These are phyloP conservation scores for Lepetodrilus schrolli DNA, from an alignment of 2,888 invertebrate species.

Conservation along the genomic window DNA sequence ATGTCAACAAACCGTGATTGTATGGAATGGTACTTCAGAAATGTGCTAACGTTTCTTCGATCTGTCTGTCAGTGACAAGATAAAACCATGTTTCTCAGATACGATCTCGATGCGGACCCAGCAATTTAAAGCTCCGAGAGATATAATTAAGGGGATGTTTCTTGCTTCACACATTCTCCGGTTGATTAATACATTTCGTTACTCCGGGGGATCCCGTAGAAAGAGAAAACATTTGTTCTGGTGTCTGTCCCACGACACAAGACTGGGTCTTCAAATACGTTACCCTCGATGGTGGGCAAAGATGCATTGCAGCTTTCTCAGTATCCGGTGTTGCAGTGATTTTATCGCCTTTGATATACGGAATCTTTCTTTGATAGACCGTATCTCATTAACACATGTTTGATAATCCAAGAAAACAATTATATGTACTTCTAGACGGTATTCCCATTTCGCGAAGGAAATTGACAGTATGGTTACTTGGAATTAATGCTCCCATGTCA, in stretches of 20 bases:
- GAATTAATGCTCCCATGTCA: background rate
- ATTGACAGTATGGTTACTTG: background rate
- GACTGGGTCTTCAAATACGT: background rate
- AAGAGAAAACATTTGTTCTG: constrained; percentile 15
- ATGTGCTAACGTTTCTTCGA: too few species aligned
- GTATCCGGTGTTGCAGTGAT: background rate
- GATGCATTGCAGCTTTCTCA: background rate
- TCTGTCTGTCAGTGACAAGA: too few species aligned
- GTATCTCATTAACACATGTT: constrained; percentile 10
- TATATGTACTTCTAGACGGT: background rate
- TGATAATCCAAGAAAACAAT: constrained; percentile 25
- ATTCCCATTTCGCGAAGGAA: background rate
- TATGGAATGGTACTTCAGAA: too few species aligned
- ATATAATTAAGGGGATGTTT: background rate
- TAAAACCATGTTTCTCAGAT: too few species aligned
- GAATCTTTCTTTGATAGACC: background rate
- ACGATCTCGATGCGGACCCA: too few species aligned
- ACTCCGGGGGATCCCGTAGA: background rate
- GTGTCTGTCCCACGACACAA: background rate
- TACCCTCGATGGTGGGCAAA: background rate
- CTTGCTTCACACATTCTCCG: background rate
- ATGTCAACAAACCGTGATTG: too few species aligned
- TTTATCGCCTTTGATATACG: constrained; percentile 6
- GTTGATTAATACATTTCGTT: constrained; percentile 8
- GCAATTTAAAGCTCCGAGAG: too few species aligned